Evolutionary conservation across 2,797 vertebrate species (phyloP).

Genomic region (Tenualosa thibaudeaui): DNA sequence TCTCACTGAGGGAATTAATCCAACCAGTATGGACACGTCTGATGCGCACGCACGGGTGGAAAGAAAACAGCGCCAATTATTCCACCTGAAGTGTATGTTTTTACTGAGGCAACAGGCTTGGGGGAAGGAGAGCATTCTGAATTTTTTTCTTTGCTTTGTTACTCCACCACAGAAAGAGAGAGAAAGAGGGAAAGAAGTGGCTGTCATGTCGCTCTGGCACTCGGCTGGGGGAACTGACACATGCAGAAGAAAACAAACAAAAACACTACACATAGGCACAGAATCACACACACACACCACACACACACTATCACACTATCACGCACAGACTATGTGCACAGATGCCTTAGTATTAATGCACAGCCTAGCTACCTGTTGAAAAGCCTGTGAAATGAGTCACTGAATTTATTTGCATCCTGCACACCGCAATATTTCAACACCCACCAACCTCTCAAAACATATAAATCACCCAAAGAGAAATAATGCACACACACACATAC

Average conservation of each 20-base stretch:
- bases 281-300: background rate
- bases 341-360: background rate
- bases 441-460: constrained; percentile 19
- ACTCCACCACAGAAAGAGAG: background rate
- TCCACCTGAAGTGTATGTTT: constrained; percentile 28
- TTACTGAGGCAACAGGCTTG: constrained; percentile 23
- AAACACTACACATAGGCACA: background rate
- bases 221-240: background rate
- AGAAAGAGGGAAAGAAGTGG: background rate
- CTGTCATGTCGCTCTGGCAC: background rate
- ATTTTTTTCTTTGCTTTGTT: constrained; percentile 36
- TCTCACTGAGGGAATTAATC: constrained; percentile 55
- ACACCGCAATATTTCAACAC: background rate
- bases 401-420: constrained; percentile 30
- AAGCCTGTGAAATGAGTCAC: constrained; percentile 22
- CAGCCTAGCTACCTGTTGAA: constrained; percentile 32
- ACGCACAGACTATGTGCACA: background rate
- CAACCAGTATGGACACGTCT: constrained; percentile 43
- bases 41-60: constrained; percentile 46
- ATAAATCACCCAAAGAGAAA: constrained; percentile 15
- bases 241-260: background rate
- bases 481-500: background rate
- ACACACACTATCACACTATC: background rate
- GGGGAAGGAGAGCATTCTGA: background rate
- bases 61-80: constrained; percentile 51